These are phyloP conservation scores for Ruditapes philippinarum DNA, from an alignment of 1,140 invertebrate genomes.

Conservation along the genomic window DNA sequence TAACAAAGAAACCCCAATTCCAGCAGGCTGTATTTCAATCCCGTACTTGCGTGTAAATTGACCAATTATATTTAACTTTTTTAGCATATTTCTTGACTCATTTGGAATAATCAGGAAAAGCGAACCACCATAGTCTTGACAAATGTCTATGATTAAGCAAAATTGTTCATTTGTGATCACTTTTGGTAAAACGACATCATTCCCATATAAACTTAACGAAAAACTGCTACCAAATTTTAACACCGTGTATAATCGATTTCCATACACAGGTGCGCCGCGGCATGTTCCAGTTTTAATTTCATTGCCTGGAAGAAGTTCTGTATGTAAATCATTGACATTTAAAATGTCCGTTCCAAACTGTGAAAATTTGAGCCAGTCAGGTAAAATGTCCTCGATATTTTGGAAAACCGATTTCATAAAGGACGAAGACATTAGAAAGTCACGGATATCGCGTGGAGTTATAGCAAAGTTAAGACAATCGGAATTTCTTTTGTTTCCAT, in stretches of 20 bases:
- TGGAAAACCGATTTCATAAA: constrained; percentile 43
- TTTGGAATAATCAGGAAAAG: constrained; percentile 45
- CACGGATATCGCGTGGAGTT: constrained; percentile 32
- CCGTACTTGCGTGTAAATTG: constrained; percentile 6
- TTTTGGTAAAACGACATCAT: background rate
- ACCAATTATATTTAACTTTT: background rate
- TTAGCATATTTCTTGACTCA: constrained; percentile 41
- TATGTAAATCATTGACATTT: constrained; percentile 11
- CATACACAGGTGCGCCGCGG: constrained; percentile 34
- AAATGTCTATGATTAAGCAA: constrained; percentile 54
- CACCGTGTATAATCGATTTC: constrained; percentile 25
- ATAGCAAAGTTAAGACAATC: constrained; percentile 12
- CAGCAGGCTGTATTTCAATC: constrained; percentile 15
- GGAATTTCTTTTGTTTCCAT: background rate
- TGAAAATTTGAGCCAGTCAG: constrained; percentile 49
- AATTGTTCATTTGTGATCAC: background rate
- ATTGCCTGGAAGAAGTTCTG: background rate
- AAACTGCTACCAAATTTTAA: constrained; percentile 40
- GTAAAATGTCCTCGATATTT: constrained; percentile 16
- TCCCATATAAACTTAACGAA: constrained; percentile 15
- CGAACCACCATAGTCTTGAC: constrained; percentile 44
- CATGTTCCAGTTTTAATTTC: constrained; percentile 2
- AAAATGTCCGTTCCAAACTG: constrained; percentile 4
- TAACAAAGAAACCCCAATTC: constrained; percentile 42
- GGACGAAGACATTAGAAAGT: constrained; percentile 30